These are phyloP conservation scores for Microplitis deprimator DNA, from an alignment of 2,888 invertebrate genomes.

Conservation along the genomic window DNA sequence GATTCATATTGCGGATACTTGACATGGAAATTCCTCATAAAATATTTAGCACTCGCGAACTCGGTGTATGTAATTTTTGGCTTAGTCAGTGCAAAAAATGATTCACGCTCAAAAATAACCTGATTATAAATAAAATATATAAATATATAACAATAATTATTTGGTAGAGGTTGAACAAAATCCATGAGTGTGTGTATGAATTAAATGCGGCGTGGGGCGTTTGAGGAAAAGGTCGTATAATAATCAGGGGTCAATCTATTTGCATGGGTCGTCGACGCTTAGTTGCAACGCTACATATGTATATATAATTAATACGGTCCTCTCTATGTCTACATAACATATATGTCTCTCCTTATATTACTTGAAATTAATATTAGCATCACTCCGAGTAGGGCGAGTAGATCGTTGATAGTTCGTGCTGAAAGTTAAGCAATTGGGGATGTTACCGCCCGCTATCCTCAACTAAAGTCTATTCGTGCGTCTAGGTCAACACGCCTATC, in stretches of 20 bases:
- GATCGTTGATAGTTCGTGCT: conserved; percentile 8
- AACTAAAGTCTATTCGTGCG: conserved; percentile 10
- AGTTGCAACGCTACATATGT: conserved; percentile 19
- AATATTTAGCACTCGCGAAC: too few relatives aligned
- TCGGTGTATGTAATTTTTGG: neutral
- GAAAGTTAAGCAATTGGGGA: neutral
- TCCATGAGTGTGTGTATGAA: neutral
- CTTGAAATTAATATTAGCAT: neutral
- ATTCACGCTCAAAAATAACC: neutral
- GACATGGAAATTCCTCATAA: too few relatives aligned
- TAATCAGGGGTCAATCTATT: conserved; percentile 51
- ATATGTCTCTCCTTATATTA: neutral
- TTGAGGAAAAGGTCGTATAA: conserved; percentile 48
- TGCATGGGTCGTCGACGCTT: conserved; percentile 47
- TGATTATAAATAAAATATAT: neutral
- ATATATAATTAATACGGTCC: conserved; percentile 7
- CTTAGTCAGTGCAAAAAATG: neutral
- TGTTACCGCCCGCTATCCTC: neutral
- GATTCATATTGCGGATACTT: too few relatives aligned
- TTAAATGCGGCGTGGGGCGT: conserved; percentile 10
- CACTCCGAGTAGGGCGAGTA: neutral
- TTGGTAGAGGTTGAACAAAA: conserved; percentile 7
- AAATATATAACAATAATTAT: neutral
- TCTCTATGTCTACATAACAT: conserved; percentile 6
- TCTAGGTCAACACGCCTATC: conserved; percentile 23